Percentiles rank a stretch among this genome's conserved stretches.
Evolutionary conservation across 2,888 invertebrate genomes (phyloP).

Genomic region (Philonicus albiceps): DNA sequence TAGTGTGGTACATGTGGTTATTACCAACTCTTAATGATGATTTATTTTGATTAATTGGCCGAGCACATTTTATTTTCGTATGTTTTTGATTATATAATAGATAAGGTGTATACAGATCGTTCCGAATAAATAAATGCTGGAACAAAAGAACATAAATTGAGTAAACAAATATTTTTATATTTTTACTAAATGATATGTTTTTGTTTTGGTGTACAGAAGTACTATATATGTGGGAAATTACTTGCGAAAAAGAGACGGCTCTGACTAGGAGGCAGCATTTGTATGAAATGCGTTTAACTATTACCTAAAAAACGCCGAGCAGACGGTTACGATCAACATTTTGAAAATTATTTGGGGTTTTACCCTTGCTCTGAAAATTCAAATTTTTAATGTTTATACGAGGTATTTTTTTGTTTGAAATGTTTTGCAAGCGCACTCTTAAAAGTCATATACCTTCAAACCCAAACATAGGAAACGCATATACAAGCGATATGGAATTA

Average conservation of each 20-base stretch:
- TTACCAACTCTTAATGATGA: background rate
- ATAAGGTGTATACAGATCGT: background rate
- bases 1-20: background rate
- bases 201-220: too few species aligned
- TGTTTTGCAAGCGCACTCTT: background rate
- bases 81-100: background rate
- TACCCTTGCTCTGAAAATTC: too few species aligned
- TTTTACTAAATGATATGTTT: too few species aligned
- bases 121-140: background rate
- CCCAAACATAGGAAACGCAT: background rate
- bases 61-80: background rate
- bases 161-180: background rate
- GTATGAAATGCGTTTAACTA: too few species aligned
- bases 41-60: conserved; percentile 7
- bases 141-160: background rate
- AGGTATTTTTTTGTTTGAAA: background rate
- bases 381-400: too few species aligned
- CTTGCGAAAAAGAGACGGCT: too few species aligned
- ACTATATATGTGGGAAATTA: too few species aligned
- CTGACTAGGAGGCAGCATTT: too few species aligned
- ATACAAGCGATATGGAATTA: background rate
- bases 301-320: too few species aligned
- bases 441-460: background rate
- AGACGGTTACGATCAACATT: too few species aligned
- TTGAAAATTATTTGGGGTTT: too few species aligned